Evolutionary conservation across 2,113 vertebrate species (phyloP), one percentile per base, ranked within the genome.

Genomic region (Malurus alboscapulatus): DNA sequence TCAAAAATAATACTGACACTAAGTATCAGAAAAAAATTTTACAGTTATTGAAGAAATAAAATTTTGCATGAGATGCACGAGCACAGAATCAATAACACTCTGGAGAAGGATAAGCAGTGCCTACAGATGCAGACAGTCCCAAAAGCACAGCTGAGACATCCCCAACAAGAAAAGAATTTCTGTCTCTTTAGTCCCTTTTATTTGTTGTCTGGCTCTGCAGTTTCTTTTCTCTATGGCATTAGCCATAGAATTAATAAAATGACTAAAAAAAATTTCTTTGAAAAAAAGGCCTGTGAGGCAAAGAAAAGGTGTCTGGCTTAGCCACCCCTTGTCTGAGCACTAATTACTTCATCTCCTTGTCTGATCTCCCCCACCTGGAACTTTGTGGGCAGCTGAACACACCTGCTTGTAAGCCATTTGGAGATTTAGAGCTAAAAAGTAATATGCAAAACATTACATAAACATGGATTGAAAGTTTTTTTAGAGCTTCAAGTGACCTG

Each of bases 211-310:
- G 63, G 59, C 68, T 94, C 57, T 95, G 89, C 77, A 45, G 32
- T 50, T 72, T 67, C 78, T 96, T 71, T 87, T 63, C 54, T 84
- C 51, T 24, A 2, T 75, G 69, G 89, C 90, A 95, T 95, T 94
- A 96, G 66, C 73, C 45, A 55, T 5, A 74, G 88, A 94, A 97
- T 91, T 95, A 96, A 88, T 83, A 83, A 85, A 88, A 92, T 94
- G 86, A 79, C 66, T 34, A 91, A 73, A 97, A 85, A 76, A 78
- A 59, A 71, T 44, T 34, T 32, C 27, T 61, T 90, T 27, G 38
- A 34, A 88, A 57, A 78, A 65, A 54, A 74, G 22, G 55, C 48
- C 62, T 48, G 34, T 66, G 68, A 82, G n/a, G 45, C 72, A 81
- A 18, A 73, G 71, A 58, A 66, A 59, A 29, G 45, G 62, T 32